These are phyloP conservation scores for Chloromyia formosa DNA, from an alignment of 2,888 invertebrate genomes.

Conservation along the genomic window DNA sequence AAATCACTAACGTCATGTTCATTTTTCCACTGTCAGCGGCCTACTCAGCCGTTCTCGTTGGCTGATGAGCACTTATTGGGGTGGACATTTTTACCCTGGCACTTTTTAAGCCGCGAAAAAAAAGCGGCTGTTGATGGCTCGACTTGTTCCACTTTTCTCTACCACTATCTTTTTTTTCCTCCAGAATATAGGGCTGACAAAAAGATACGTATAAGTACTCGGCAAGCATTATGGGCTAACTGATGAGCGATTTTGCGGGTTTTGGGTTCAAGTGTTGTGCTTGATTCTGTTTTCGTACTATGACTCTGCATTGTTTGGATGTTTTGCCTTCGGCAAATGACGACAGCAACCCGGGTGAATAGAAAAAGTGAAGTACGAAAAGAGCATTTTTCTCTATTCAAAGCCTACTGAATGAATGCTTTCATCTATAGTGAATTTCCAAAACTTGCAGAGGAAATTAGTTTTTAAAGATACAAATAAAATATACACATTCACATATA, in stretches of 20 bases:
- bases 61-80: constrained; percentile 33
- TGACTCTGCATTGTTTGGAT: not conserved
- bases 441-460: too few species aligned
- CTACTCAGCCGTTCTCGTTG: constrained; percentile 5
- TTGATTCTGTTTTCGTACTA: not conserved
- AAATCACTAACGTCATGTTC: too few species aligned
- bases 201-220: not conserved
- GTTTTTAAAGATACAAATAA: too few species aligned
- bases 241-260: constrained; percentile 12
- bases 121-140: not conserved
- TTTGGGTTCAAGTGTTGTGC: not conserved
- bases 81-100: constrained; percentile 25
- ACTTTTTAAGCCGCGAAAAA: not conserved
- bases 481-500: too few species aligned
- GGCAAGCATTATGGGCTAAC: too few species aligned
- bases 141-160: not conserved
- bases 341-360: too few species aligned
- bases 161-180: not conserved
- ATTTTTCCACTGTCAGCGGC: not conserved
- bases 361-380: too few species aligned
- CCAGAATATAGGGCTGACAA: too few species aligned
- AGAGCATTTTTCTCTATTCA: too few species aligned
- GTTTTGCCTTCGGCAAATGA: too few species aligned
- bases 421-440: too few species aligned
- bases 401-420: too few species aligned